Conservation (phyloP, 2,113 vertebrate species). For the Nicator chloris region DNA sequence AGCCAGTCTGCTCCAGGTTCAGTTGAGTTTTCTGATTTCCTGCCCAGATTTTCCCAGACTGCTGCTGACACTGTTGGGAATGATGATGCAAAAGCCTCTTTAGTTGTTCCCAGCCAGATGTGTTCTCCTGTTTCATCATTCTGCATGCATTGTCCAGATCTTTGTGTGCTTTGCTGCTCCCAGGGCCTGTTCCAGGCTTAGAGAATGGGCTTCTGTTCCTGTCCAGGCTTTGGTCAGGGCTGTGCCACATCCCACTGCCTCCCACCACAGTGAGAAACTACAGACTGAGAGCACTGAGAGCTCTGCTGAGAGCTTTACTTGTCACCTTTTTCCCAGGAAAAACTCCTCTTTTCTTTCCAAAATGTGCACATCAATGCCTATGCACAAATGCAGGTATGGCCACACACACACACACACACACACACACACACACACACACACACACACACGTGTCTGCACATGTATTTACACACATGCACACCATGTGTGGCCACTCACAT, state of each 20-base stretch:
- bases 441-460: background rate
- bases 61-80: background rate
- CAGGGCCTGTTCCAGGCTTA: background rate
- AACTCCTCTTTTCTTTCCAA: background rate
- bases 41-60: background rate
- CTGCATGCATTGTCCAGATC: background rate
- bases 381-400: background rate
- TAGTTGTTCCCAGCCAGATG: background rate
- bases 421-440: background rate
- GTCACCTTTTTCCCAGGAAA: background rate
- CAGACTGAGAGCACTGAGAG: background rate
- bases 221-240: background rate
- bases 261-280: background rate
- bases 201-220: background rate
- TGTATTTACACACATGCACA: fast-evolving
- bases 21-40: background rate
- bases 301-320: background rate
- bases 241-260: background rate
- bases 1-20: background rate
- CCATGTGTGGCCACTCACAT: background rate
- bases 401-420: background rate
- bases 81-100: background rate
- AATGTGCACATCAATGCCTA: fast-evolving
- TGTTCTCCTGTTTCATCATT: background rate
- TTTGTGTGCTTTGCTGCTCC: background rate